Conservation (phyloP, 2,888 invertebrate genomes). For the Drosophila greeni region DNA sequence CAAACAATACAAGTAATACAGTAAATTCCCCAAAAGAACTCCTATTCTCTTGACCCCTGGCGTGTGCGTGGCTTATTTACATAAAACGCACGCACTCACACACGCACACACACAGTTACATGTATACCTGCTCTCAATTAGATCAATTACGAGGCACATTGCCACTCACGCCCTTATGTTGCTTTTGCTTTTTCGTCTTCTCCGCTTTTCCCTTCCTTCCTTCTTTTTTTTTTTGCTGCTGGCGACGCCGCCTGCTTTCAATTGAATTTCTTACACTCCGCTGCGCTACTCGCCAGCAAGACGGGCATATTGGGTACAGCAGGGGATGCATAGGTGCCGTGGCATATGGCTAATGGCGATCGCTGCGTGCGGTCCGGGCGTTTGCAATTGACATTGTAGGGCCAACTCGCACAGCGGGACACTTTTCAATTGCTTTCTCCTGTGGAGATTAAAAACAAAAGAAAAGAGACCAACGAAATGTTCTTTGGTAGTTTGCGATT, state of each 20-base stretch:
- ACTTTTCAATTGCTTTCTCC: constrained; percentile 11
- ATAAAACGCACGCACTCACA: constrained; percentile 11
- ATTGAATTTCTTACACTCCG: constrained; percentile 19
- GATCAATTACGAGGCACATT: constrained; percentile 67
- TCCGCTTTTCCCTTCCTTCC: constrained; percentile 32
- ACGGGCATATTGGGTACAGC: constrained; percentile 2
- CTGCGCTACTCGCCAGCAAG: constrained; percentile 8
- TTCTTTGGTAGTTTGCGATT: background rate
- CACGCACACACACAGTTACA: constrained; percentile 14
- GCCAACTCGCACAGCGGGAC: constrained; percentile 15
- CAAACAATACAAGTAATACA: background rate
- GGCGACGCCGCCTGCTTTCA: constrained; percentile 23
- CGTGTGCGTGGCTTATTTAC: constrained; percentile 15
- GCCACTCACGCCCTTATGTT: constrained; percentile 62
- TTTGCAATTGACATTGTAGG: constrained; percentile 22
- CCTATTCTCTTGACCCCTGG: background rate
- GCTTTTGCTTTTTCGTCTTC: constrained; percentile 37
- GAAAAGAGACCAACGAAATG: background rate
- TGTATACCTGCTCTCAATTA: constrained; percentile 67
- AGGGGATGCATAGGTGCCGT: background rate
- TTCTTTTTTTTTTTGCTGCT: constrained; percentile 24
- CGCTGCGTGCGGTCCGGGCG: constrained; percentile 19
- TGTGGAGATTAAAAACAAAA: constrained; percentile 1
- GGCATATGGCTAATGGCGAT: constrained; percentile 17
- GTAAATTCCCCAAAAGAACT: background rate